phyloP scores from a whole-genome alignment of 2,113 vertebrate species.

The Progne subis region DNA sequence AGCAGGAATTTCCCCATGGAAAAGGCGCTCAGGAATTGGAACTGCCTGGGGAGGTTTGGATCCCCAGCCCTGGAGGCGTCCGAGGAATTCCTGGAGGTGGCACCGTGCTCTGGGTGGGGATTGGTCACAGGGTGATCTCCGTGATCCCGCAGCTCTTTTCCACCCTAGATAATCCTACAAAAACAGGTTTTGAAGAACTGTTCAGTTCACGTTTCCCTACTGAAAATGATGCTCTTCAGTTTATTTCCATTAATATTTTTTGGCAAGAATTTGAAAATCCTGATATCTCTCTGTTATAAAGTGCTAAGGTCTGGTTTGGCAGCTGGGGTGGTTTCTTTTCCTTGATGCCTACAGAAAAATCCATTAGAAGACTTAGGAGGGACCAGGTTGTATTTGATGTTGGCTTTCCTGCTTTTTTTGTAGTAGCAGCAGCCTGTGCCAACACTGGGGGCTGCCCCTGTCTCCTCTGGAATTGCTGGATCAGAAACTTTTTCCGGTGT shows the following conservation, averaged over 20 bases:
- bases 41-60: background rate
- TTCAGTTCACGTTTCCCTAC: fast-evolving
- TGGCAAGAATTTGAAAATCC: too few relatives aligned
- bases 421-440: background rate
- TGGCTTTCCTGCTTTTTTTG: background rate
- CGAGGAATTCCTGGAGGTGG: fast-evolving
- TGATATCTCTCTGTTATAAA: background rate
- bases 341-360: background rate
- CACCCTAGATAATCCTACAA: too few relatives aligned
- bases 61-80: background rate
- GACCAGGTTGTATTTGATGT: background rate
- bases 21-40: fast-evolving
- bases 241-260: background rate
- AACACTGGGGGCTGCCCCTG: background rate
- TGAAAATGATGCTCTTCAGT: background rate
- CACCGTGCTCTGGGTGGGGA: background rate
- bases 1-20: background rate
- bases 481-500: background rate
- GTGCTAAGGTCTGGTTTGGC: background rate
- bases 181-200: background rate
- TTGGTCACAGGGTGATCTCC: fast-evolving
- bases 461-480: background rate
- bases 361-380: background rate
- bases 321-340: background rate
- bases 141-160: background rate